Evolutionary conservation across 2,113 vertebrate species (phyloP), one percentile per base, ranked within the genome.

Genomic region (Poecilia latipinna): DNA sequence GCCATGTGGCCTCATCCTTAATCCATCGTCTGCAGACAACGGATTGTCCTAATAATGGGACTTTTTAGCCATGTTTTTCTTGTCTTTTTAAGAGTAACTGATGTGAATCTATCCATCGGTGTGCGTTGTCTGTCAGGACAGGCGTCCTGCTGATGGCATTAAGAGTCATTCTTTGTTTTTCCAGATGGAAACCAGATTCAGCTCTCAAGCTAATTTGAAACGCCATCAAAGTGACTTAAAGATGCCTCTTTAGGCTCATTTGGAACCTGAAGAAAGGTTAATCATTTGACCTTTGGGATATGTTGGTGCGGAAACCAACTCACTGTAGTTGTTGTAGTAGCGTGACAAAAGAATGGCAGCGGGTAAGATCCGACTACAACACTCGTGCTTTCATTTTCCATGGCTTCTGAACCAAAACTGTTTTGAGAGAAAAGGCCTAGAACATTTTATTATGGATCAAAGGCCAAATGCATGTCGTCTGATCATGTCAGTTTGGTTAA

Each of bases 131-230:
- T 82, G 80, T 82, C 73, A 64, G 82, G 62, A 28, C 65, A 51
- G 37, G 63, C 42, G 57, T 84, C 65, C 75, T 44, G 33, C 69
- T 75, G 74, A 84, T 75, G 80, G 80, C 68, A 81, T 78, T 76
- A 82, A 29, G 57, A 78, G 75, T 71, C 75, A 74, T 91, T 87
- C 62, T 86, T 78, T 54, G 0, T 24, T 81, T 88, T 79, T 71
- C 78, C 84, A 48, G 77, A 89, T 91, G 85, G 78, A 89, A 89
- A 79, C 82, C 88, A 92, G 90, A 73, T 86, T 57, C 80, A 39
- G 19, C 48, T 54, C 39, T 75, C 26, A 70, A 74, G 75, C 76
- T 78, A 85, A 90, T 91, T 87, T 78, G 42, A 61, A 42, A 60
- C 78, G 83, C 88, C 86, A 88, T 78, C 65, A 77, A 75, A 75